Evolutionary conservation across 2,888 invertebrate species (phyloP).

Genomic region (Autographa pulchrina): DNA sequence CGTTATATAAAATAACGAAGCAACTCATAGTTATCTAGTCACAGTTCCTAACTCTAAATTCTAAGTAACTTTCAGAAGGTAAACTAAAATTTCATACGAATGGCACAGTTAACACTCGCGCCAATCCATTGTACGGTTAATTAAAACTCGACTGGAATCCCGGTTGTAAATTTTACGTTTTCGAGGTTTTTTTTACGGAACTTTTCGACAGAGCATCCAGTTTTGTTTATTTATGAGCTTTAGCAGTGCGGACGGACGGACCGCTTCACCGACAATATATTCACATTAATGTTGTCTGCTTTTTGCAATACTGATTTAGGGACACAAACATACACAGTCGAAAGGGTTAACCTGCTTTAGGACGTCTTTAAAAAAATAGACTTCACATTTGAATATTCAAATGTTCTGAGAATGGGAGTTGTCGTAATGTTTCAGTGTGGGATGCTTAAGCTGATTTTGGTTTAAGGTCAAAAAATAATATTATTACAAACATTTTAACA

Average conservation of each 20-base stretch:
- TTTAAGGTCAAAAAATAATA: constrained; percentile 17
- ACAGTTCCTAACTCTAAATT: constrained; percentile 26
- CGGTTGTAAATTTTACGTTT: constrained; percentile 85
- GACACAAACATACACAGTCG: constrained; percentile 64
- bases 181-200: constrained; percentile 77
- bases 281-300: constrained; percentile 77
- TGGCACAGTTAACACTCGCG: constrained; percentile 36
- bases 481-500: neutral
- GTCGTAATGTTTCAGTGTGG: constrained; percentile 48
- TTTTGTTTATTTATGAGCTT: constrained; percentile 89
- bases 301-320: constrained; percentile 79
- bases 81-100: constrained; percentile 49
- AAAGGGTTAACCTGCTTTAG: constrained; percentile 64
- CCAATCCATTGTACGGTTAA: constrained; percentile 78
- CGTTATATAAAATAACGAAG: too few relatives aligned
- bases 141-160: constrained; percentile 86
- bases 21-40: neutral
- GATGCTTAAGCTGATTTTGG: constrained; percentile 16
- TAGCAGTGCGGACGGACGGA: constrained; percentile 79
- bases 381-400: constrained; percentile 53
- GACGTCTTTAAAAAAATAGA: constrained; percentile 63
- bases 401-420: constrained; percentile 40
- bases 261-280: constrained; percentile 82
- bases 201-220: constrained; percentile 87
- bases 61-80: constrained; percentile 23